phyloP scores from a whole-genome alignment of 64 coral and sea anemone species.

The Catalaphyllia jardinei region DNA sequence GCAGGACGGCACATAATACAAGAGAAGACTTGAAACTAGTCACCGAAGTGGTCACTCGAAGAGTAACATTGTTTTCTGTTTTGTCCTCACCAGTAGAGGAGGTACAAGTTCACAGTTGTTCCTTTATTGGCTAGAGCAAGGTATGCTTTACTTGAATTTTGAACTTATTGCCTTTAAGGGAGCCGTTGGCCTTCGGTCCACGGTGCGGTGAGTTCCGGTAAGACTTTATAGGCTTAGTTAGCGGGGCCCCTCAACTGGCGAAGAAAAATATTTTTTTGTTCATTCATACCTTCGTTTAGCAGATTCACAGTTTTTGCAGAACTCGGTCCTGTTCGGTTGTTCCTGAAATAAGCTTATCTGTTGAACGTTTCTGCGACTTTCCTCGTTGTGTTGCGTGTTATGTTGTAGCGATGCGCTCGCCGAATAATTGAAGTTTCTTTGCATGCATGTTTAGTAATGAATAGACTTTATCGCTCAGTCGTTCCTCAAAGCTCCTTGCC shows the following conservation, averaged over 20 bases:
- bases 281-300: constrained; percentile 17
- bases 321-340: not conserved
- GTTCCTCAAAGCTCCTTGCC: not conserved
- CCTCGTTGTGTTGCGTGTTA: constrained; percentile 3
- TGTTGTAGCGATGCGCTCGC: not conserved
- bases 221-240: too few relatives aligned
- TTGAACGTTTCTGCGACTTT: not conserved
- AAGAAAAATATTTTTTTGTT: not conserved
- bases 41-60: constrained; percentile 19
- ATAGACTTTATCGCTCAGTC: not conserved
- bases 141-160: not conserved
- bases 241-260: not conserved
- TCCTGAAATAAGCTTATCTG: not conserved
- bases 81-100: not conserved
- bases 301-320: not conserved
- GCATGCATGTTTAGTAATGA: constrained; percentile 34
- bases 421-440: not conserved
- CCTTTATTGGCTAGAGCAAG: constrained; percentile 18
- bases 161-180: not conserved
- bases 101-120: constrained; percentile 13
- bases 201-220: constrained; percentile 17
- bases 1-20: not conserved
- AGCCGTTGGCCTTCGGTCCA: not conserved
- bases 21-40: constrained; percentile 53
- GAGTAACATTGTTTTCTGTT: not conserved